Percentiles rank a stretch among this genome's conserved stretches.
Conservation (phyloP, 2,888 invertebrate species). For the Druceiella hillmani region DNA sequence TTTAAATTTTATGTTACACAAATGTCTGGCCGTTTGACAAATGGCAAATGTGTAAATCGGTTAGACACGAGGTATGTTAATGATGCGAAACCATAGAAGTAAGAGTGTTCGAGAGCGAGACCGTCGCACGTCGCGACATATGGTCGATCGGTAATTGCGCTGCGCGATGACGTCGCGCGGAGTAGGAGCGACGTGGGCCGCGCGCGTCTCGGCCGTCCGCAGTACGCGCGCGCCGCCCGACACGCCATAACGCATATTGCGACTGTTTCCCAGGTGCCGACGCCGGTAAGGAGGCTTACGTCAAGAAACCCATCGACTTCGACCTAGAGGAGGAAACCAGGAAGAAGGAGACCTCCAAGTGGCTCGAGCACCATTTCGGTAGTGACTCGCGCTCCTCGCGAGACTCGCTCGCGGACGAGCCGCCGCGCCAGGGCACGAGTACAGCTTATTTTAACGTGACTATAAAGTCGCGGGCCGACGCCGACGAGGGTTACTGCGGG, state of each 20-base stretch:
- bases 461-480: conserved; percentile 58
- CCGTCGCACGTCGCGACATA: no score
- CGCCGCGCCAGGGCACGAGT: conserved; percentile 52
- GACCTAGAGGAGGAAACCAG: conserved; percentile 86
- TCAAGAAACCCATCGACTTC: conserved; percentile 76
- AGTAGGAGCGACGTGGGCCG: conserved; percentile 26
- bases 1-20: no score
- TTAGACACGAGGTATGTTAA: no score
- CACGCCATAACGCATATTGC: conserved; percentile 25
- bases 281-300: conserved; percentile 65
- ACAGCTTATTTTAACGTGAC: conserved; percentile 73
- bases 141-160: no score
- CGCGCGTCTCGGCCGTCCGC: conserved; percentile 33
- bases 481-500: conserved; percentile 45
- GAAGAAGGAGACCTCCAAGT: conserved; percentile 85
- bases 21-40: no score
- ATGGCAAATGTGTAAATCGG: no score
- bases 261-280: conserved; percentile 55
- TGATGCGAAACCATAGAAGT: no score
- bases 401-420: conserved; percentile 62
- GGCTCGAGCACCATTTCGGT: conserved; percentile 88
- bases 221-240: conserved; percentile 33
- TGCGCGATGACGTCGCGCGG: conserved; percentile 24
- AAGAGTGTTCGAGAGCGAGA: no score
- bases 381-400: conserved; percentile 77